A percentile compares a stretch with the other conserved stretches of the same genome.
These are phyloP conservation scores for Dermochelys coriacea DNA, from an alignment of 2,797 vertebrate genomes.

Conservation along the genomic window DNA sequence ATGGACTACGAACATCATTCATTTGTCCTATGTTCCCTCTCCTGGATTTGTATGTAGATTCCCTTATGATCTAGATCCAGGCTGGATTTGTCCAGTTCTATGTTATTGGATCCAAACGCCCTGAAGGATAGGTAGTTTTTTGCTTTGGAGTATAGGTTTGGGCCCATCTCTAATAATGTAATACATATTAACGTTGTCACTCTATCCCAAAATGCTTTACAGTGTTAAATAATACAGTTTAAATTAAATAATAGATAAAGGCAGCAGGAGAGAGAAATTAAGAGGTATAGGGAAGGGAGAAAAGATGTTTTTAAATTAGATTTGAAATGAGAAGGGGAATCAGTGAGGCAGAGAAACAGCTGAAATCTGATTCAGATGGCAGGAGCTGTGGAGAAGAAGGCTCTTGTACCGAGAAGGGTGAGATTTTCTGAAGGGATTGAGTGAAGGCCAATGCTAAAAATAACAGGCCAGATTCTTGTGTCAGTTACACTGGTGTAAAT, in stretches of 20 bases:
- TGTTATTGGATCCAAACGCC: not conserved
- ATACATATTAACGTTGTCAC: not conserved
- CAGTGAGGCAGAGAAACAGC: not conserved
- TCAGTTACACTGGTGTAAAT: not conserved
- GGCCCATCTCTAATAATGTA: not conserved
- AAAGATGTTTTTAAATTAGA: not conserved
- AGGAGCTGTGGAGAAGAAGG: not conserved
- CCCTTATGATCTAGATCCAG: not conserved
- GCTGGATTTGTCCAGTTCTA: not conserved
- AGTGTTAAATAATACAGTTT: slow-evolving; percentile 10
- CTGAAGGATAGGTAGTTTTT: not conserved
- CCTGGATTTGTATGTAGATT: not conserved
- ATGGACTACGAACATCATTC: not conserved
- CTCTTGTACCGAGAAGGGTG: not conserved
- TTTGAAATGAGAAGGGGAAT: not conserved
- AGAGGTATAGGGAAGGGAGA: not conserved
- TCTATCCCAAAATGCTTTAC: slow-evolving; percentile 4
- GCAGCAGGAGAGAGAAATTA: not conserved
- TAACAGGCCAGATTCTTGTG: not conserved
- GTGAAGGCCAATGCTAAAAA: not conserved
- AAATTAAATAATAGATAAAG: slow-evolving; percentile 1
- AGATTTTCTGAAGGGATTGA: not conserved
- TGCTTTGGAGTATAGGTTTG: not conserved
- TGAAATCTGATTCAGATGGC: not conserved
- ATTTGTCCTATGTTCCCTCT: not conserved